Base-by-base conservation (phyloP, 2,888 invertebrate genomes). In the Ectemnius cavifrons region DNA sequence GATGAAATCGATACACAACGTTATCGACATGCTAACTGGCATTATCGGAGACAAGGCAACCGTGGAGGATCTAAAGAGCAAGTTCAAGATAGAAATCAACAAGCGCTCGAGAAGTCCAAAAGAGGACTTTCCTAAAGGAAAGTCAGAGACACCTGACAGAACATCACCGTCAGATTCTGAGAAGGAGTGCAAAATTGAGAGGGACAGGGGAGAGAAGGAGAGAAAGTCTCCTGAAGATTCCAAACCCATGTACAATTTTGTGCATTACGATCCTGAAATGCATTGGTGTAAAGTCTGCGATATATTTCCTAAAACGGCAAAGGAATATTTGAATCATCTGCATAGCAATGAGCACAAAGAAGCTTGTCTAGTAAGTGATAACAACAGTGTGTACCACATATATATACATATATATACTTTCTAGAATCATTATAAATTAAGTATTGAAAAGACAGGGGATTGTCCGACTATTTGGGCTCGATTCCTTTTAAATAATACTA, bases 211-310 rank as follows among this genome's bases (percentile, higher is more conserved):
- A 52, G 52, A 52, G 67, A 84, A 84, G 75, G 77, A 83, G 64
- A 77, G 81, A 78, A 80, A 81, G 70, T 81, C 84, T 65, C 75
- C 85, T 4, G 85, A 89, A 66, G 92, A 91, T 65, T 77, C 86
- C 4, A 91, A 90, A 77, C 91, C 91, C 64, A 93, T 93, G 89
- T 94, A 93, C 90, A 96, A 96, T 93, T 96, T 95, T 87, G 94
- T 96, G 66, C 96, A 96, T 91, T 97, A 96, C 89, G 97, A 97
- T 91, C 96, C 97, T 0, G 97, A 97, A 92, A 94, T 96, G 93
- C 97, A 97, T 89, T 97, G 97, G 97, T 97, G 97, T 90, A 93
- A 96, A 68, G 94, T 95, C 63, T 97, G 97, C 91, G 95, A 96
- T 90, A 95, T 95, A 84, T 97, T 97, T 91, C 97, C 97, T 45